phyloP scores from a whole-genome alignment of 2,888 invertebrate genomes.

The Psylliodes chrysocephalus region DNA sequence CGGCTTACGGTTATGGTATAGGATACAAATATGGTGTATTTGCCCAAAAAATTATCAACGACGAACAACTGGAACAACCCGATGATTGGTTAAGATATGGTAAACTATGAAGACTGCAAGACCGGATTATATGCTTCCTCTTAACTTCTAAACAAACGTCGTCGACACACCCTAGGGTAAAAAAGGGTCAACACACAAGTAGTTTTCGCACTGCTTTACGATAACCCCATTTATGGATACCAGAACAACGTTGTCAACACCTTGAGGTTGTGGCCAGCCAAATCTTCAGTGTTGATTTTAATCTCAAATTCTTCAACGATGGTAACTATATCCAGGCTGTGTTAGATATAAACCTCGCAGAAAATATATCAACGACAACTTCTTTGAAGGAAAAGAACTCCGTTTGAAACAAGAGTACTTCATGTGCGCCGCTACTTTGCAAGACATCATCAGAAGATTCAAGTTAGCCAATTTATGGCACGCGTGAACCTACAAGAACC shows the following conservation, averaged over 20 bases:
- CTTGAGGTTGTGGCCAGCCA: conserved; percentile 96
- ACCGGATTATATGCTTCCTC: conserved; percentile 97
- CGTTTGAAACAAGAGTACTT: conserved; percentile 99
- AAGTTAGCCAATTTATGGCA: conserved; percentile 95
- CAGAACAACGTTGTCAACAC: conserved; percentile 98
- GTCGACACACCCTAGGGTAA: conserved; percentile 84
- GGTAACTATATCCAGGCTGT: conserved; percentile 99
- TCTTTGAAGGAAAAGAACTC: conserved; percentile 98
- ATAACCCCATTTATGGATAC: conserved; percentile 98
- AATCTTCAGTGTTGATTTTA: conserved; percentile 93
- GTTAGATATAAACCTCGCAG: conserved; percentile 95
- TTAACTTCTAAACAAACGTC: conserved; percentile 96
- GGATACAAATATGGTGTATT: conserved; percentile 99
- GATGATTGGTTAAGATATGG: conserved; percentile 99
- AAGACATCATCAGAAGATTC: conserved; percentile 96
- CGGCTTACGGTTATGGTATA: conserved; percentile 97
- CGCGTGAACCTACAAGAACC: conserved; percentile 83
- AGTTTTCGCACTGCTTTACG: conserved; percentile 98
- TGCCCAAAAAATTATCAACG: conserved; percentile 93
- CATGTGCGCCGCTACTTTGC: conserved; percentile 96
- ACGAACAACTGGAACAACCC: conserved; percentile 97
- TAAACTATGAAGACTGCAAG: conserved; percentile 99
- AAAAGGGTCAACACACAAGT: conserved; percentile 94
- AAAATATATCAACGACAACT: conserved; percentile 99
- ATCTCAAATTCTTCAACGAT: conserved; percentile 96